Evolutionary conservation across 2,888 invertebrate genomes (phyloP), one percentile per base, ranked within the genome.

Genomic region (Conomelus anceps): DNA sequence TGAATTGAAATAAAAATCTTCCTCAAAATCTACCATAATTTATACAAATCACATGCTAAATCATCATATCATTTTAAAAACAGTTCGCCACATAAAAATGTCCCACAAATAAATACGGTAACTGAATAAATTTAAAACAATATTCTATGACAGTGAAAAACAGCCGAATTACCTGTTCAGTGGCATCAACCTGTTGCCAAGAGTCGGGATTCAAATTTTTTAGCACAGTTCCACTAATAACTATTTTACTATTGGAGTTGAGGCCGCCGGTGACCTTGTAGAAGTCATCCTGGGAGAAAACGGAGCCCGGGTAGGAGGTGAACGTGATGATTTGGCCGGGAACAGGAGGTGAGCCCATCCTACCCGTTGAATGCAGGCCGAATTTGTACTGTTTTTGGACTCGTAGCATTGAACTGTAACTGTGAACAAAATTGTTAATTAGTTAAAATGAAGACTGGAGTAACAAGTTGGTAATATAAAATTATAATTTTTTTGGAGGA

Each of bases 351-450:
- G 94, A 93, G 87, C 94, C 93, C 86, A 92, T 92, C 87, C 93
- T 93, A 1, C 90, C 90, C 17, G 95, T 94, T 88, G 94, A 93
- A 91, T 96, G 96, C 93, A 96, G 97, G 90, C 96, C 95, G 88
- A 98, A 95, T 92, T 96, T 96, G 94, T 98, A 98, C 89, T 96
- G 95, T 93, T 98, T 98, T 92, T 97, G 94, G 41, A 98, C 95
- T 89, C 98, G 95, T 90, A 97, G 94, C 98, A 98, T 98, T 91
- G 96, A 95, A 34, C 95, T 94, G 92, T 97, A 98, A 90, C 96
- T 96, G 92, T 0, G 93, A 91, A 92, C 85, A 88, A 34, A 89
- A 90, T 90, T 41, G 63, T 26, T 87, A 26, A 26, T 22, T n/a
- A n/a, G n/a, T n/a, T n/a, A 85, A 22, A 23, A 4, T 34, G 34